These are phyloP conservation scores for Stenolophus ochropezus DNA, from an alignment of 2,888 invertebrate genomes.

Conservation along the genomic window DNA sequence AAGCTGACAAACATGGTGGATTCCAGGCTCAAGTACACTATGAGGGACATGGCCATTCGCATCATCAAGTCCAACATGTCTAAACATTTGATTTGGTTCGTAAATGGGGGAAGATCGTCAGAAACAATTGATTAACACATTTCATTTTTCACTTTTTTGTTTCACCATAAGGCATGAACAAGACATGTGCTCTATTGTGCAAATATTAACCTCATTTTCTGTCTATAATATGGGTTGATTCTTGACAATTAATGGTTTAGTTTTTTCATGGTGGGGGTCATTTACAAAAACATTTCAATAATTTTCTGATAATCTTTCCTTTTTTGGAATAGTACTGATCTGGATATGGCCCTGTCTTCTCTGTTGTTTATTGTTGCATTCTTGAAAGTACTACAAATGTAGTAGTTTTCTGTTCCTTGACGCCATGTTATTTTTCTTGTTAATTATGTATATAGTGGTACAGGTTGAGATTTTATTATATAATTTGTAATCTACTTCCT, in stretches of 20 bases:
- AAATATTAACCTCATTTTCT: no score
- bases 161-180: no score
- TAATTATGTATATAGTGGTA: conserved; percentile 24
- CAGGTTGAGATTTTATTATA: conserved; percentile 34
- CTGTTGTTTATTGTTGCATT: neutral
- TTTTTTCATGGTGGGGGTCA: no score
- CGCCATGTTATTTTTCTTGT: conserved; percentile 32
- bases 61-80: conserved; percentile 46
- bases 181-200: no score
- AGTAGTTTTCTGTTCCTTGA: no score
- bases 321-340: neutral
- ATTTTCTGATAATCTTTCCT: neutral
- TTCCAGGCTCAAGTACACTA: conserved; percentile 69
- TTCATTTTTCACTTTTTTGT: no score
- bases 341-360: neutral
- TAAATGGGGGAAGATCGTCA: no score
- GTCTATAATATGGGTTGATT: no score
- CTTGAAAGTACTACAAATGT: conserved; percentile 7
- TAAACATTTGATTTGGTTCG: no score
- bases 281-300: no score
- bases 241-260: no score
- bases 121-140: no score
- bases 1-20: conserved; percentile 69
- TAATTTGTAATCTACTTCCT: conserved; percentile 40
- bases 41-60: conserved; percentile 64